phyloP scores from a whole-genome alignment of 2,113 vertebrate species.

The Psilopogon haemacephalus region DNA sequence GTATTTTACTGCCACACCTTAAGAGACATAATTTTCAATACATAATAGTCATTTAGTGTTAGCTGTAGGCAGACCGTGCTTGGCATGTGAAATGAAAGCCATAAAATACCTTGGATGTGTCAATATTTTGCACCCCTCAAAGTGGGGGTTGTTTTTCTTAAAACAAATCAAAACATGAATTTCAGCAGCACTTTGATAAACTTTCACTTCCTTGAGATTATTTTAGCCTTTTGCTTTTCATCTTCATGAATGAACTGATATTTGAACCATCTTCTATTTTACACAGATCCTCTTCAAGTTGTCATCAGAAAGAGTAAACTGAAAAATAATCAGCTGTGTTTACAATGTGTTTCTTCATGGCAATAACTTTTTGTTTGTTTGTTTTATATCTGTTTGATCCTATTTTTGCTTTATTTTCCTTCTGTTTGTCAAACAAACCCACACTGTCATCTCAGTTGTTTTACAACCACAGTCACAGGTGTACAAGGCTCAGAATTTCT shows the following conservation, averaged over 20 bases:
- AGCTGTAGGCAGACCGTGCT: not conserved
- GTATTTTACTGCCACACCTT: not conserved
- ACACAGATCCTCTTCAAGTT: not conserved
- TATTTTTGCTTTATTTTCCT: not conserved
- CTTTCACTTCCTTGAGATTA: not conserved
- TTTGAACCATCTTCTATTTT: not conserved
- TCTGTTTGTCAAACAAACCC: not conserved
- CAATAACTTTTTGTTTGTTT: not conserved
- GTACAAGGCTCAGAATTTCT: not conserved
- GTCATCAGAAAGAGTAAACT: not conserved
- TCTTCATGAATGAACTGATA: not conserved
- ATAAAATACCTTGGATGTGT: not conserved
- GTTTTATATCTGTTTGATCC: not conserved
- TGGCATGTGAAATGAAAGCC: not conserved
- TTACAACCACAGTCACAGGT: fast-evolving
- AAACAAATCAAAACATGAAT: not conserved
- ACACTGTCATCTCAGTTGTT: not conserved
- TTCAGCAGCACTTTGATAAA: not conserved
- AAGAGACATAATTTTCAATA: not conserved
- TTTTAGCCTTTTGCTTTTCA: not conserved
- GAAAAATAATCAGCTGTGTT: not conserved
- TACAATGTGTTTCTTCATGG: not conserved
- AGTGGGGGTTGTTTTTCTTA: not conserved
- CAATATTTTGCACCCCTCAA: not conserved
- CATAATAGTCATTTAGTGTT: not conserved